Conservation (phyloP, 2,113 vertebrate genomes). For the Prunella himalayana region DNA sequence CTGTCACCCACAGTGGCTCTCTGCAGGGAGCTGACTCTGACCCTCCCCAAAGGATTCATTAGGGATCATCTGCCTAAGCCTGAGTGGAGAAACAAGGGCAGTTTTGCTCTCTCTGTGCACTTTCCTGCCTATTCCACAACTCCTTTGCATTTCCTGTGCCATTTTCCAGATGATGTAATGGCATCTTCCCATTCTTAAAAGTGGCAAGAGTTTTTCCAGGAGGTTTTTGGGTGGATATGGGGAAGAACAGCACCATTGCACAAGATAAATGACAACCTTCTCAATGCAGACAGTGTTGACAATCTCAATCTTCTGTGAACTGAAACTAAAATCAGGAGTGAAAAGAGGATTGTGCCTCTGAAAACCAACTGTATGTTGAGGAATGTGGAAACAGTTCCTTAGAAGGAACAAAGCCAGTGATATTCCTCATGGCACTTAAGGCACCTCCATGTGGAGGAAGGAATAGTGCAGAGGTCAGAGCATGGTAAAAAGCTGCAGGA, state of each 20-base stretch:
- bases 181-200: neutral
- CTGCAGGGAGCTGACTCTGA: neutral
- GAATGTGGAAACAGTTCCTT: neutral
- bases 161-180: neutral
- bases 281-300: neutral
- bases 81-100: neutral
- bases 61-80: neutral
- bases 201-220: neutral
- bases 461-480: neutral
- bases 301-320: neutral
- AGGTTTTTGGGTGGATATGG: neutral
- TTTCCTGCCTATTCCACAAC: neutral
- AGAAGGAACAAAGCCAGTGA: neutral
- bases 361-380: neutral
- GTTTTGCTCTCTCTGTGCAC: neutral
- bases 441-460: neutral
- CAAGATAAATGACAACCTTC: neutral
- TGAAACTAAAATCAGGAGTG: neutral
- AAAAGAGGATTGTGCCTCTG: neutral
- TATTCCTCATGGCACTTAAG: neutral
- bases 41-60: rapidly evolving
- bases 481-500: neutral
- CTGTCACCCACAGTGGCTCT: neutral
- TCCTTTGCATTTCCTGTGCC: rapidly evolving
- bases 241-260: rapidly evolving